phyloP scores from a whole-genome alignment of 2,888 invertebrate species.

The Caenorhabditis sp. region DNA sequence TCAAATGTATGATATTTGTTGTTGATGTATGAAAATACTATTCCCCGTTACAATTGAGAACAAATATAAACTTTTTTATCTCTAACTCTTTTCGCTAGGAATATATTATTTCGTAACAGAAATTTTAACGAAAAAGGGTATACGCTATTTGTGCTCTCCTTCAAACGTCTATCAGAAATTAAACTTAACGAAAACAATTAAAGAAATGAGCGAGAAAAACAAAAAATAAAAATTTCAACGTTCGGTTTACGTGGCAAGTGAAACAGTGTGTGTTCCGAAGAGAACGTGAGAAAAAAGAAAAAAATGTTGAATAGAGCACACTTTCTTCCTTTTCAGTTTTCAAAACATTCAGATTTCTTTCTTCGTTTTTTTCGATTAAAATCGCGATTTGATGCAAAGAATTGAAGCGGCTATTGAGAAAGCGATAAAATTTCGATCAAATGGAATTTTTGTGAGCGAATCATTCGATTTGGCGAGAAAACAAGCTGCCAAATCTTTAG shows the following conservation, averaged over 20 bases:
- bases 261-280: conserved; percentile 11
- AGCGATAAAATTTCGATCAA: conserved; percentile 46
- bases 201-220: background rate
- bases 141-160: no score
- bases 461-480: conserved; percentile 63
- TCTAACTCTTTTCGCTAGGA: background rate
- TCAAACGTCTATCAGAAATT: no score
- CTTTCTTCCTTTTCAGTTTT: conserved; percentile 1
- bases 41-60: no score
- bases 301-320: conserved; percentile 15
- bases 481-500: conserved; percentile 54
- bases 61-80: background rate
- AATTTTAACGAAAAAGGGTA: background rate
- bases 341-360: background rate
- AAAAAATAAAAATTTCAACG: background rate
- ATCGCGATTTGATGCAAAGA: conserved; percentile 29
- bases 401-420: conserved; percentile 54
- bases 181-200: background rate
- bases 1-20: no score
- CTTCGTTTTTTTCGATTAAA: background rate
- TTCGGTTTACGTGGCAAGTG: conserved; percentile 35
- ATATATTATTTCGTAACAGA: background rate
- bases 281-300: conserved; percentile 18
- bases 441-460: conserved; percentile 66
- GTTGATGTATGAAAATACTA: no score